Percentiles rank a stretch among this genome's conserved stretches.
phyloP scores from a whole-genome alignment of 2,797 vertebrate species.

The Channa striata region DNA sequence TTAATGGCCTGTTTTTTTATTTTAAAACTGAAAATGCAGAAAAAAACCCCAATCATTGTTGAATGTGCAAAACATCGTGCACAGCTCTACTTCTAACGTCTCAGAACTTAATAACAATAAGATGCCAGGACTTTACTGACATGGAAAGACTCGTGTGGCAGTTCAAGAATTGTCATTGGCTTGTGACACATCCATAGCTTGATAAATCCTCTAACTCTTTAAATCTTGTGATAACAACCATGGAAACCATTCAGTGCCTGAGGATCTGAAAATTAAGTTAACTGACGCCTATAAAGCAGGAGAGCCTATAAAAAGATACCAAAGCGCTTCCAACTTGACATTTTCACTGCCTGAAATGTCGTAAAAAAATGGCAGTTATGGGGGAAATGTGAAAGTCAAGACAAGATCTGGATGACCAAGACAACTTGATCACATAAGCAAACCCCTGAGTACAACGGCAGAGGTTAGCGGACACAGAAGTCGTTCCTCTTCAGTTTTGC shows the following conservation, averaged over 20 bases:
- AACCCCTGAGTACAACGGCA: not conserved
- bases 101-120: no score
- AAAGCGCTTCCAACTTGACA: not conserved
- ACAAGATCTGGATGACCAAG: not conserved
- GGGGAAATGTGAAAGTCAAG: not conserved
- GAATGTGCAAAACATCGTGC: no score
- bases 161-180: not conserved
- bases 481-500: not conserved
- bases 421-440: not conserved
- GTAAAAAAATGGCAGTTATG: not conserved
- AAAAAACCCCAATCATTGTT: not conserved
- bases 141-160: not conserved
- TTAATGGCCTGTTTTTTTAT: not conserved
- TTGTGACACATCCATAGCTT: no score
- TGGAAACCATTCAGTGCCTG: not conserved
- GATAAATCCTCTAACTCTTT: no score
- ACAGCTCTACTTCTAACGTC: no score
- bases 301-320: not conserved
- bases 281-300: not conserved
- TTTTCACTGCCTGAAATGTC: not conserved
- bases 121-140: not conserved
- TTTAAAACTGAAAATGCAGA: not conserved
- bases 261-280: not conserved
- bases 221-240: not conserved
- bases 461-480: not conserved